Evolutionary conservation across 2,888 invertebrate species (phyloP).

Genomic region (Caenorhabditis sinica): DNA sequence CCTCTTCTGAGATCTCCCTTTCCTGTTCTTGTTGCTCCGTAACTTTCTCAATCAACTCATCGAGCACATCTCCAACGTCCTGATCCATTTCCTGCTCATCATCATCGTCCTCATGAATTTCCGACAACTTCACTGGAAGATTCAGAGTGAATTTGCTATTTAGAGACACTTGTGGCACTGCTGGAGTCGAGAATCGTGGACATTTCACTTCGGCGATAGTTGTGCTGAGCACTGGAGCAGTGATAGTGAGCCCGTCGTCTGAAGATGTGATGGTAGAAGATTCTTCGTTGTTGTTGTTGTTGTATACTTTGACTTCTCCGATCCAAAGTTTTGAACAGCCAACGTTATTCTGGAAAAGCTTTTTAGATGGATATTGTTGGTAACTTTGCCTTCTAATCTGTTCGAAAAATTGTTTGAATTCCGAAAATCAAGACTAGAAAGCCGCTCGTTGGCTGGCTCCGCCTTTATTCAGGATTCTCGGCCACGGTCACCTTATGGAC

Average conservation of each 20-base stretch:
- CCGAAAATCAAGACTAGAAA: too few species aligned
- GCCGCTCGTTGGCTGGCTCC: too few species aligned
- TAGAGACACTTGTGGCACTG: background rate
- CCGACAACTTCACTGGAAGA: constrained; percentile 2
- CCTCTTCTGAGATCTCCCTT: too few species aligned
- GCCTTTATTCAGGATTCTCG: too few species aligned
- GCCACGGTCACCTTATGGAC: too few species aligned
- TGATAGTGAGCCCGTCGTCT: background rate
- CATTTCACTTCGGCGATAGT: constrained; percentile 5
- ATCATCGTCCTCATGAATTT: background rate
- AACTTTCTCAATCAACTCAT: background rate
- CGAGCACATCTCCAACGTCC: background rate
- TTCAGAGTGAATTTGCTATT: constrained; percentile 19
- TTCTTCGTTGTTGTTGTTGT: background rate
- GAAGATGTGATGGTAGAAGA: background rate
- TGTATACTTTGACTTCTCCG: background rate
- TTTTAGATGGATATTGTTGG: background rate
- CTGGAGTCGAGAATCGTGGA: constrained; percentile 22
- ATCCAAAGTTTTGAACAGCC: constrained; percentile 34
- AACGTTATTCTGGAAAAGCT: constrained; percentile 10
- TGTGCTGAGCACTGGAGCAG: constrained; percentile 8
- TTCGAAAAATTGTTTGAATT: too few species aligned
- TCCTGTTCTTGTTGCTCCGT: background rate
- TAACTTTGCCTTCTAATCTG: background rate
- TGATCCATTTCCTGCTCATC: background rate